Evolutionary conservation across 2,797 vertebrate genomes (phyloP), one percentile per base, ranked within the genome.

Genomic region (Anolis apletophallus): DNA sequence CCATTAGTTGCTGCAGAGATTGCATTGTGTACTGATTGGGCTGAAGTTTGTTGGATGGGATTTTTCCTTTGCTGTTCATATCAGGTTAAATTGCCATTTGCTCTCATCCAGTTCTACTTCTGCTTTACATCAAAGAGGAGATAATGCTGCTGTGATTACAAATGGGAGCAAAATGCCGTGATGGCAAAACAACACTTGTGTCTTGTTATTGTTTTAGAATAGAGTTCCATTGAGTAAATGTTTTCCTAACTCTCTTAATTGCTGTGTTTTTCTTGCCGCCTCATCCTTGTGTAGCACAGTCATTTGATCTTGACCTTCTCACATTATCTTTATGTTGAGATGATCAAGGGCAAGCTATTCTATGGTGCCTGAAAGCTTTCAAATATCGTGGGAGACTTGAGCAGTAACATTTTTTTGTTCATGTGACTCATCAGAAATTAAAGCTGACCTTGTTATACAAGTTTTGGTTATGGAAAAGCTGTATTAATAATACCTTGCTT

Each of bases 381-480:
- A 0, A 5, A 75, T 23, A 21, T 34, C 26, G 9, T 46, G 73
- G 73, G 13, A 72, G 64, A 73, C 34, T 77, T 40, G 83, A 88
- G 59, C 79, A 34, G 34, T 80, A 34, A 68, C 13, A 74, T n/a
- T 21, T 13, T 75, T 69, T 74, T 67, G 50, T 55, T 81, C 67
- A 68, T 34, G 61, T 40, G 54, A 67, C 81, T 83, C 32, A 32
- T 83, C 32, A 1, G 55, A 87, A 69, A 14, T 71, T 57, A 82
- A 77, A 79, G 75, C 34, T 74, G 67, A 34, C 75, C 86, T 87
- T 68, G 32, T n/a, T 80, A 67, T 46, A 19, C 29, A 89, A 71
- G 54, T 80, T 32, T 84, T 23, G 46, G 80, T 85, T 83, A 23
- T 13, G 40, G 55, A 0, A 68, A 79, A 50, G n/a, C 1, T 34